Conservation (phyloP, 2,888 invertebrate species). For the Microctonus brassicae region DNA sequence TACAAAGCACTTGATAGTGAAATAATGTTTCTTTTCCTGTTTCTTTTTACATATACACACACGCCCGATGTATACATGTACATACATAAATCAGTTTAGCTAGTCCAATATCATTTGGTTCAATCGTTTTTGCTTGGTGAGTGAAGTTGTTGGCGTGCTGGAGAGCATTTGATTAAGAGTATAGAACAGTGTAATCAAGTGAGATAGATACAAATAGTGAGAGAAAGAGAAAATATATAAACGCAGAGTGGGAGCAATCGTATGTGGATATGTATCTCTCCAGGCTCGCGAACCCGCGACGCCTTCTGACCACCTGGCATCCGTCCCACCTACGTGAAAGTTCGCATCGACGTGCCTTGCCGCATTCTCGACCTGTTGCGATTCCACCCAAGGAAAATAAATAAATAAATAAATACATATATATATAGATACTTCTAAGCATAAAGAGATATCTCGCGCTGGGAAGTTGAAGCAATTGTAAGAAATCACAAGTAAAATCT, state of each 20-base stretch:
- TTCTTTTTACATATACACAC: too few relatives aligned
- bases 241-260: not conserved
- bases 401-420: not conserved
- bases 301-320: constrained; percentile 45
- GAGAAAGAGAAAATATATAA: not conserved
- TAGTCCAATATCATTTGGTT: not conserved
- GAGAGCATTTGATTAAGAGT: not conserved
- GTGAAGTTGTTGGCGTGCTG: not conserved
- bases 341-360: constrained; percentile 41
- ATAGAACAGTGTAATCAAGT: not conserved
- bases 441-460: not conserved
- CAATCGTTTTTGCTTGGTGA: not conserved
- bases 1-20: too few relatives aligned
- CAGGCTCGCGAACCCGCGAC: constrained; percentile 39
- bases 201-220: not conserved
- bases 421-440: not conserved
- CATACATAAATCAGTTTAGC: too few relatives aligned
- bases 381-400: constrained; percentile 13
- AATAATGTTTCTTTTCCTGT: too few relatives aligned
- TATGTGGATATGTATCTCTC: constrained; percentile 25
- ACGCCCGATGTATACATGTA: too few relatives aligned
- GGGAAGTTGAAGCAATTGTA: too few relatives aligned
- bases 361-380: constrained; percentile 37
- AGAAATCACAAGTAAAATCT: not conserved
- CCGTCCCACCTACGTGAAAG: constrained; percentile 48